These are phyloP conservation scores for Hippocampus kuda DNA, from an alignment of 2,797 vertebrate species.

Conservation along the genomic window DNA sequence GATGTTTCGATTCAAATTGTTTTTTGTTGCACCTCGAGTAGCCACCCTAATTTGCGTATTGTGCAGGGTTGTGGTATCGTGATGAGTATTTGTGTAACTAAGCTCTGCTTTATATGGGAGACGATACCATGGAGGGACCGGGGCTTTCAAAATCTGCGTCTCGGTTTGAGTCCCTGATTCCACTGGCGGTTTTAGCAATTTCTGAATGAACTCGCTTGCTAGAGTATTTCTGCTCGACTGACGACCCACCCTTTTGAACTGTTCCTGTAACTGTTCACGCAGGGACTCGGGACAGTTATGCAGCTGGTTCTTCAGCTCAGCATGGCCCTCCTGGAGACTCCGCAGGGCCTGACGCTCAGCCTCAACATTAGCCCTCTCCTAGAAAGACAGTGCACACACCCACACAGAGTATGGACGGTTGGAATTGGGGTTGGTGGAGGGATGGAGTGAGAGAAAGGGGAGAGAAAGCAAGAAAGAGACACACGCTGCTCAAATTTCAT, in stretches of 20 bases:
- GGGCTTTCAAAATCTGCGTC: neutral
- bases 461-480: slow-evolving; percentile 24
- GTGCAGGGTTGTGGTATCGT: neutral
- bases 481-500: slow-evolving; percentile 58
- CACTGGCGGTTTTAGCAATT: neutral
- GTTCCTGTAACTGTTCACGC: slow-evolving; percentile 90
- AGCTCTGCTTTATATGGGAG: neutral
- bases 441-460: slow-evolving; percentile 13
- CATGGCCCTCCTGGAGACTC: slow-evolving; percentile 80
- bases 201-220: slow-evolving; percentile 9
- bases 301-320: slow-evolving; percentile 91
- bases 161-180: neutral
- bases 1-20: too few relatives aligned
- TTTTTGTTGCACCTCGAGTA: neutral
- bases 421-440: slow-evolving; percentile 10
- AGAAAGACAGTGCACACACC: slow-evolving; percentile 60
- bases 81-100: neutral
- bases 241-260: slow-evolving; percentile 92
- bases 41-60: neutral
- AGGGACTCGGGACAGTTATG: slow-evolving; percentile 95
- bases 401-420: slow-evolving; percentile 46
- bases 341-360: slow-evolving; percentile 85
- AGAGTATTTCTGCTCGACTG: slow-evolving; percentile 15
- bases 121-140: neutral
- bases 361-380: slow-evolving; percentile 94